These are phyloP conservation scores for Palythoa grandis DNA, from an alignment of 92 coral and sea anemone genomes.

Conservation along the genomic window DNA sequence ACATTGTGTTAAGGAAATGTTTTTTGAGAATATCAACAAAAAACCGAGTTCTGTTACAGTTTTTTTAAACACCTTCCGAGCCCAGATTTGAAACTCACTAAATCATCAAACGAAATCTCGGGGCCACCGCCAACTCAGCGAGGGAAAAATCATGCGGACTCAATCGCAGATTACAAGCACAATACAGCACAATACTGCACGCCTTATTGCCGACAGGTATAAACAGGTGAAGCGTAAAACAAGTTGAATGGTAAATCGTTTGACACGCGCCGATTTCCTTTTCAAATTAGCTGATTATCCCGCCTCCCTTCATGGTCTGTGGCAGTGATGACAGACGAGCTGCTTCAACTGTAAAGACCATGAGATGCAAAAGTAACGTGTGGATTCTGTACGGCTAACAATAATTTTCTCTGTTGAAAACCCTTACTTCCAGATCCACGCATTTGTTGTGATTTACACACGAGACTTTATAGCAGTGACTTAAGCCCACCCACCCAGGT, in stretches of 20 bases:
- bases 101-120: not conserved
- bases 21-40: not conserved
- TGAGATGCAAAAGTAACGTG: not conserved
- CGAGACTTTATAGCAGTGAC: constrained; percentile 33
- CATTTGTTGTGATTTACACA: constrained; percentile 3
- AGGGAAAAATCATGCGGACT: not conserved
- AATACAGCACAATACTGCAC: constrained; percentile 9
- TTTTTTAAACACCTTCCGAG: not conserved
- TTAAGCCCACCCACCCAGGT: constrained; percentile 48
- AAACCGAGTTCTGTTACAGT: not conserved
- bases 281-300: constrained; percentile 16
- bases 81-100: not conserved
- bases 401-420: not conserved
- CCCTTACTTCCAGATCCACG: not conserved
- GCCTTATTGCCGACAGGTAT: not conserved
- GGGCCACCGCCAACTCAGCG: not conserved
- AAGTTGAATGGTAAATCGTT: constrained; percentile 11
- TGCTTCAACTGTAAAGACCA: not conserved
- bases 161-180: not conserved
- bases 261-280: constrained; percentile 15
- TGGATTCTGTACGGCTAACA: not conserved
- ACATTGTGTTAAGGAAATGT: not conserved
- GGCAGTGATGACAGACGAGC: constrained; percentile 3
- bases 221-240: not conserved
- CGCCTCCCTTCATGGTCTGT: constrained; percentile 29